Conservation (phyloP, 2,888 invertebrate genomes). For the Coronaproctus castanopsis region DNA sequence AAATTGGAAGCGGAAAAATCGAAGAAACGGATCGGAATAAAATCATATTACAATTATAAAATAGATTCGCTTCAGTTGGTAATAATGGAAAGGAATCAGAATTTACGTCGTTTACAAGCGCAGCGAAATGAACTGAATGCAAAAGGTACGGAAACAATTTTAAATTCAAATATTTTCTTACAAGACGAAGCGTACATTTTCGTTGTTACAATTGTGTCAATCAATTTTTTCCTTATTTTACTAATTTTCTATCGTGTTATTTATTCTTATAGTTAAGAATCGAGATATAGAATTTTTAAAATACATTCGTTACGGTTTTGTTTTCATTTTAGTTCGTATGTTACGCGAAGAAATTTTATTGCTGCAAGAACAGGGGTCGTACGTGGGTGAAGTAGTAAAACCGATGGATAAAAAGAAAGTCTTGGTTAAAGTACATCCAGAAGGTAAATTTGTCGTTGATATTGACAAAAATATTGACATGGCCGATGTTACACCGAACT, state of each 20-base stretch:
- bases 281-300: too few species aligned
- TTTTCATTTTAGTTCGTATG: conserved; percentile 58
- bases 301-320: too few species aligned
- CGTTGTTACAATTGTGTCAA: not conserved
- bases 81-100: conserved; percentile 94
- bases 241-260: not conserved
- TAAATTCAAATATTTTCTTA: conserved; percentile 4
- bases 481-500: conserved; percentile 91
- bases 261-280: not conserved
- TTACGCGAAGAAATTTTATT: conserved; percentile 90
- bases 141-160: conserved; percentile 59
- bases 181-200: not conserved
- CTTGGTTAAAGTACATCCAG: conserved; percentile 94
- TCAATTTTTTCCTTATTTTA: not conserved
- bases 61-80: conserved; percentile 90
- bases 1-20: conserved; percentile 22
- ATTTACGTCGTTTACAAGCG: conserved; percentile 86
- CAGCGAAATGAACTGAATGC: conserved; percentile 97
- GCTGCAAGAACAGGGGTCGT: conserved; percentile 92
- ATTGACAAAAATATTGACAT: conserved; percentile 98
- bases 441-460: conserved; percentile 98
- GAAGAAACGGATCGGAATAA: conserved; percentile 65
- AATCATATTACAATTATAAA: conserved; percentile 92
- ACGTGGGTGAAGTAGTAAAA: conserved; percentile 98
- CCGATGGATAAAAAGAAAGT: conserved; percentile 99